These are phyloP conservation scores for Brachypteracias leptosomus DNA, from an alignment of 2,113 vertebrate genomes.

Conservation along the genomic window DNA sequence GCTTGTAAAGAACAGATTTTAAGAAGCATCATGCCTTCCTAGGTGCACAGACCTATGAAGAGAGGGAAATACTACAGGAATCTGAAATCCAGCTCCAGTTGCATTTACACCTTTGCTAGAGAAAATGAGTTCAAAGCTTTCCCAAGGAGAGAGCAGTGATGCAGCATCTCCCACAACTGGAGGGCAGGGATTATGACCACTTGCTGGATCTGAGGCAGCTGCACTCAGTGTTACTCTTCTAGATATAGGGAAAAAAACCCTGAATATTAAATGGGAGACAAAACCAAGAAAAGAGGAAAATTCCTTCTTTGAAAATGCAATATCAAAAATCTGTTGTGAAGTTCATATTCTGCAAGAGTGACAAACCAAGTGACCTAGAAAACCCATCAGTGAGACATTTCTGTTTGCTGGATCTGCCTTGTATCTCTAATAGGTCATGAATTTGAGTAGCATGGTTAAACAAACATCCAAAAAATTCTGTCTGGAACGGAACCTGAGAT, in stretches of 20 bases:
- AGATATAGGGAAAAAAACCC: background rate
- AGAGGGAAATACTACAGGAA: background rate
- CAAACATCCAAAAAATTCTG: background rate
- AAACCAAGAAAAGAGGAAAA: background rate
- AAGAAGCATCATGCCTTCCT: background rate
- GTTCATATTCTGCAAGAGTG: background rate
- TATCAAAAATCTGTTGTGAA: background rate
- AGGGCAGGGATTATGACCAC: background rate
- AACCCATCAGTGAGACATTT: background rate
- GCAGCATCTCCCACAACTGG: background rate
- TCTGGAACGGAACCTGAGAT: background rate
- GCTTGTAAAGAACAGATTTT: background rate
- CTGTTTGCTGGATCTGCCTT: background rate
- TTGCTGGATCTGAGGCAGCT: background rate
- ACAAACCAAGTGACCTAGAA: background rate
- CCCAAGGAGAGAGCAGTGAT: rapidly evolving
- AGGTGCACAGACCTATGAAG: background rate
- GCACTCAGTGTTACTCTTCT: background rate
- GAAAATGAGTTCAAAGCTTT: background rate
- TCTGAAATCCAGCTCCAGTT: background rate
- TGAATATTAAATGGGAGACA: background rate
- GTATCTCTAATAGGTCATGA: background rate
- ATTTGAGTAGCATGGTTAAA: background rate
- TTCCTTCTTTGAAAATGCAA: background rate
- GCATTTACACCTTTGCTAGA: background rate